Base-by-base conservation (phyloP, 2,797 vertebrate species). In the Sparidentex hasta region DNA sequence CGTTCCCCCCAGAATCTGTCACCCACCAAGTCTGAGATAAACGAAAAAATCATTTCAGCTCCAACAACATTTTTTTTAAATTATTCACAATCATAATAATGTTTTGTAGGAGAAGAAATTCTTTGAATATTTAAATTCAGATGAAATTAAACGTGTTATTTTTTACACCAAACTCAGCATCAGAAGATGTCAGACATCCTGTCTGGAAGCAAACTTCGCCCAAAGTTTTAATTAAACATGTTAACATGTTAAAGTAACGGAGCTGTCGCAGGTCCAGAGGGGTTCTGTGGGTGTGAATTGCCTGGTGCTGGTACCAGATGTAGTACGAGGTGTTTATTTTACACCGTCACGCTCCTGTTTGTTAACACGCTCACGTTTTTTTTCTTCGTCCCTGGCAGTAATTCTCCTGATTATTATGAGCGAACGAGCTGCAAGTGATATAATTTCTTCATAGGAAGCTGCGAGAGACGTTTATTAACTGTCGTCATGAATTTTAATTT, bases 261-360 rank as follows among this genome's bases (percentile, higher is more conserved):
- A 47, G 12, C 9, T 77, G 41, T 67, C 13, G 69, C 44, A 59
- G 47, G 33, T 70, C 69, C 72, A 74, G 20, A 12, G 13, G 68
- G 68, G 29, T 58, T 33, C 58, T 63, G 64, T 57, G 50, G 69
- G 14, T 27, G 72, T 23, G 54, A 74, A 23, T 47, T 47, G 7
- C 27, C 58, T 58, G 27, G 20, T 71, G 67, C 27, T 29, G 66
- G 59, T 62, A 77, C 70, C 72, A 80, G 63, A 74, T 65, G 57
- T 27, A 56, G 51, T 11, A 18, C 8, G 44, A 59, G 47, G 65
- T 29, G 73, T 69, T 58, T 14, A 59, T 59, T 59, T 71, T 38
- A 11, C 59, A 61, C 64, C 8, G 7, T 38, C 29, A 33, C 29
- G 33, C 33, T 38, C 57, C 58, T 17, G 54, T 18, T 65, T 81